Evolutionary conservation across 2,888 invertebrate species (phyloP), one percentile per base, ranked within the genome.

Genomic region (Globia sparganii): DNA sequence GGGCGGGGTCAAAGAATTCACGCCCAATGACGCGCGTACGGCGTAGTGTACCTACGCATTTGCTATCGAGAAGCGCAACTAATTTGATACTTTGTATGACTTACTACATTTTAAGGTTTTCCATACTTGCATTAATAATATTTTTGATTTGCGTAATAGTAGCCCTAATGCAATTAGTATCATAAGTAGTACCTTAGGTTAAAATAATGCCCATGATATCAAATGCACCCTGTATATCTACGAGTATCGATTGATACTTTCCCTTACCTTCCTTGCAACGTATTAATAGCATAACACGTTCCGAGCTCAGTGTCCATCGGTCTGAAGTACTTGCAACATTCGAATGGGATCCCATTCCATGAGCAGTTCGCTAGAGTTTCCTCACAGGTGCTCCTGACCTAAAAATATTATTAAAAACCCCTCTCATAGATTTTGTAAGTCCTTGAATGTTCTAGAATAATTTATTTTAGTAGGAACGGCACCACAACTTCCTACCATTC

Each of bases 231-330:
- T n/a, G n/a, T n/a, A 65, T 64, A 69, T 15, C 9, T 28, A 59
- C 34, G 25, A 46, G 43, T 70, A 62, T 71, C 71, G 37, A 71
- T 64, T 25, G 31, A 49, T n/a, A 77, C 68, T 86, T 83, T 75
- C 61, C 65, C 76, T 89, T 92, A 97, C 97, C 95, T 96, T 81
- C 96, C 95, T 92, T 98, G 98, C 75, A 97, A 94, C 2, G 97
- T 97, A 87, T 98, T 98, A 21, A 98, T 97, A 43, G 97, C 97
- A 90, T 97, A 98, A 89, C 98, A 98, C 68, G 96, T 95, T 0
- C 98, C 98, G 69, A 98, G 91, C 90, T 98, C 98, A 0, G 98
- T 98, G 83, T 97, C 97, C 92, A 98, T 95, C 25, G 96, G 96
- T 72, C 95, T 94, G 86, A 98, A 98, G 91, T 97, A 97, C 70